Base-by-base conservation (phyloP, 2,797 vertebrate genomes). In the Tinamus major region DNA sequence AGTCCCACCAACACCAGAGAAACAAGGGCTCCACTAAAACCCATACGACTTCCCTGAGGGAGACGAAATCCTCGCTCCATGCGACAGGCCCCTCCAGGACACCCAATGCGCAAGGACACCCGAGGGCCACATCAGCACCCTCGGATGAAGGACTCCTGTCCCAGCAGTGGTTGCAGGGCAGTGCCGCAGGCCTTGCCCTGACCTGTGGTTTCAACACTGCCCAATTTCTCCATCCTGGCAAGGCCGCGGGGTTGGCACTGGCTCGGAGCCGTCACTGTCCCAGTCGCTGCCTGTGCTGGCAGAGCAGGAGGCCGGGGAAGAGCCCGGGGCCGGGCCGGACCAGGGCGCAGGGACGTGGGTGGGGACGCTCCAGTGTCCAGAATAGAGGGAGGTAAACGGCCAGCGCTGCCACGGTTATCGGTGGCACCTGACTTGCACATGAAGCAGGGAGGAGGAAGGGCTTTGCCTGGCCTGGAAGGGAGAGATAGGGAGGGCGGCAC, bases 231-330 rank as follows among this genome's bases (percentile, higher is more conserved):
- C 33, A 35, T 58, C 44, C 62, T 53, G 51, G 21, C 10, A 9
- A 41, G 19, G 20, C 70, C 12, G 15, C 24, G 49, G 75, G 27
- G 37, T 41, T 65, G 72, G 72, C 19, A 15, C 53, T 55, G 11
- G 14, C 63, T 37, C 7, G 4, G 49, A 79, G 26, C 55, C 46
- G 63, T 23, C 63, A 68, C 71, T 70, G 35, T 65, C 5, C 19
- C 56, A 39, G 37, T 26, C 0, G 0, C 39, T 58, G 78, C 33
- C 37, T 37, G 31, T 0, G 0, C 44, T 1, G 1, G 27, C 9
- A 87, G 24, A 69, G 46, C 33, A 81, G 74, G 29, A 51, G 55
- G 35, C 55, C 42, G 16, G 5, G 58, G 11, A 70, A 61, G 39
- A 79, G 72, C 17, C 26, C 23, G 2, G 62, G 76, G 41, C 15